Conservation (phyloP, 2,113 vertebrate species). For the Paradoxurus hermaphroditus region DNA sequence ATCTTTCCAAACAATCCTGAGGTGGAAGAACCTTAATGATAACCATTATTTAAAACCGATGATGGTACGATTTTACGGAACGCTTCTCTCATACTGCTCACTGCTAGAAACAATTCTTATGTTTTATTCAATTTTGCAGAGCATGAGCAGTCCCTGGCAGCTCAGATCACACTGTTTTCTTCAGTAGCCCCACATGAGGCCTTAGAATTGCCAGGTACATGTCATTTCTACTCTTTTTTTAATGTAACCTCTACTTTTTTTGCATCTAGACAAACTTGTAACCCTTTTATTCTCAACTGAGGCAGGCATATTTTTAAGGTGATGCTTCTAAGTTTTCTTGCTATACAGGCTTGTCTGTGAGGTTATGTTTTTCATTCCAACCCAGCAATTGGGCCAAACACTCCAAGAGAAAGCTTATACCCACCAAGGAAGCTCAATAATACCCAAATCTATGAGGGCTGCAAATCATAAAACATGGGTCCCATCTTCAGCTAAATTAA, state of each 20-base stretch:
- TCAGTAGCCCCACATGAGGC: neutral
- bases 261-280: neutral
- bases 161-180: neutral
- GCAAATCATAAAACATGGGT: slow-evolving; percentile 29
- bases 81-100: neutral
- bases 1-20: neutral
- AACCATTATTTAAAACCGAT: neutral
- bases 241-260: neutral
- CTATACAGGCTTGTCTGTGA: neutral
- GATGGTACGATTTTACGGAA: neutral
- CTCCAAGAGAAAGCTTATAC: neutral
- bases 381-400: neutral
- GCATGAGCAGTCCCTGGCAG: neutral
- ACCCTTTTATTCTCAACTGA: neutral
- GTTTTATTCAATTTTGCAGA: neutral
- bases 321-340: neutral
- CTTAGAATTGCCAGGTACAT: neutral
- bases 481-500: slow-evolving; percentile 27
- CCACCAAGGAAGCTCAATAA: neutral
- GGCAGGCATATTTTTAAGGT: neutral
- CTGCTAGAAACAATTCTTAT: neutral
- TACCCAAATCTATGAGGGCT: neutral
- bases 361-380: neutral
- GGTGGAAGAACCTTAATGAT: neutral
- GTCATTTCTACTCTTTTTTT: neutral